Evolutionary conservation across 2,113 vertebrate species (phyloP), one percentile per base, ranked within the genome.

Genomic region (Tor tambroides): DNA sequence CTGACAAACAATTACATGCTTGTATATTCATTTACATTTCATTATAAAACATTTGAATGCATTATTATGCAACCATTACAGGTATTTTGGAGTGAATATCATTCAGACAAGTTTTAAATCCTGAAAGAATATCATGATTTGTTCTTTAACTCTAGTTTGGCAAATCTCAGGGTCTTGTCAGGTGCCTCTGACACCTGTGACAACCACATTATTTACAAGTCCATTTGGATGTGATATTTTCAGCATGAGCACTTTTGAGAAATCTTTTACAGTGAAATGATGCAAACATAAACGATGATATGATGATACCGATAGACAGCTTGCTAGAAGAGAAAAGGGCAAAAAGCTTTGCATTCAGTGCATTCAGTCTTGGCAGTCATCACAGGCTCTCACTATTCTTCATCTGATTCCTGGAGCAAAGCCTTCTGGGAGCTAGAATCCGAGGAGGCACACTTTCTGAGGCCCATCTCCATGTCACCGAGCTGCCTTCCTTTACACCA

Each of bases 341-440:
- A 35, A 35, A 71, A 71, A 35, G 26, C 7, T 32, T 26, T 51
- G 59, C 49, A 26, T 74, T 74, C 2, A 32, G 9, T 51, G 59
- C 49, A 26, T 74, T 74, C 2, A 32, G 9, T 46, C 14, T 10
- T 17, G 23, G 32, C 12, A 43, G 35, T 61, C 51, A 6, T 21
- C 65, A 67, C 67, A 89, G 38, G 80, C 79, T 41, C 65, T 63
- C 26, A 21, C 91, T 91, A 95, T 21, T 96, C 95, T 89, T 95
- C 95, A n/a, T 96, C 95, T 0, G 95, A 95, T 21, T 93, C 93
- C 61, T 94, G 92, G 0, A 96, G 95, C 88, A 96, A 89, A 83
- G 93, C 93, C 87, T 95, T 95, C 67, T 95, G 92, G 10, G 94
- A 92, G 75, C 63, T 92, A 3, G 82, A 54, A 8, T 89, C 87